Conservation (phyloP, 2,888 invertebrate species). For the Amphipoea lucens region DNA sequence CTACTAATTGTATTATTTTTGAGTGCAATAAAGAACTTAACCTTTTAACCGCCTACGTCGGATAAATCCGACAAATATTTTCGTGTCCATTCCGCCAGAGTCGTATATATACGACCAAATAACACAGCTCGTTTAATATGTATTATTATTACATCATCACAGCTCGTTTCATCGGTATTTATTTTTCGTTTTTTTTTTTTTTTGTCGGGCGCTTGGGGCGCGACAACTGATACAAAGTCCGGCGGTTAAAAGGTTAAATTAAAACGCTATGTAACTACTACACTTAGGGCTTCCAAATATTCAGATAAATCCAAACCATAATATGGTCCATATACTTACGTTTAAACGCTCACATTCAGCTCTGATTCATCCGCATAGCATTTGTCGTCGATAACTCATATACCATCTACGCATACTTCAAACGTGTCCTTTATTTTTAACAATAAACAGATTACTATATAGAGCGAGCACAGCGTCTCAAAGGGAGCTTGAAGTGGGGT, state of each 20-base stretch:
- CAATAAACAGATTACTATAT: conserved; percentile 73
- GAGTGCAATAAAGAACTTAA: background rate
- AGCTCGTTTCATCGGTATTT: too few species aligned
- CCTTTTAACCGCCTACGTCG: too few species aligned
- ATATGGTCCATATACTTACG: background rate
- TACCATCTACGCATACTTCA: conserved; percentile 25
- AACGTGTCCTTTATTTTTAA: conserved; percentile 65
- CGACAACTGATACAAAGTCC: too few species aligned
- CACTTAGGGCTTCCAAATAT: background rate
- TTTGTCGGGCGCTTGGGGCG: too few species aligned
- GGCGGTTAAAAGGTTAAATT: too few species aligned
- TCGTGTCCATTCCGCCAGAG: too few species aligned
- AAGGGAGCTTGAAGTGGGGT: conserved; percentile 69
- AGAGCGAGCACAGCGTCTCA: conserved; percentile 63
- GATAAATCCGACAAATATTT: too few species aligned
- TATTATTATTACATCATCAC: too few species aligned
- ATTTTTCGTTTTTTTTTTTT: too few species aligned
- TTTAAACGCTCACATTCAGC: background rate
- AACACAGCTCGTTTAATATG: too few species aligned
- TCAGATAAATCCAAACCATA: background rate
- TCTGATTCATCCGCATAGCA: conserved; percentile 42
- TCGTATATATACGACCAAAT: too few species aligned
- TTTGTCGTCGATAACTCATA: conserved; percentile 36
- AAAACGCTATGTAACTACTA: background rate
- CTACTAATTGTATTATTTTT: background rate